phyloP scores from a whole-genome alignment of 2,888 invertebrate genomes.

The Ischnus inquisitorius region DNA sequence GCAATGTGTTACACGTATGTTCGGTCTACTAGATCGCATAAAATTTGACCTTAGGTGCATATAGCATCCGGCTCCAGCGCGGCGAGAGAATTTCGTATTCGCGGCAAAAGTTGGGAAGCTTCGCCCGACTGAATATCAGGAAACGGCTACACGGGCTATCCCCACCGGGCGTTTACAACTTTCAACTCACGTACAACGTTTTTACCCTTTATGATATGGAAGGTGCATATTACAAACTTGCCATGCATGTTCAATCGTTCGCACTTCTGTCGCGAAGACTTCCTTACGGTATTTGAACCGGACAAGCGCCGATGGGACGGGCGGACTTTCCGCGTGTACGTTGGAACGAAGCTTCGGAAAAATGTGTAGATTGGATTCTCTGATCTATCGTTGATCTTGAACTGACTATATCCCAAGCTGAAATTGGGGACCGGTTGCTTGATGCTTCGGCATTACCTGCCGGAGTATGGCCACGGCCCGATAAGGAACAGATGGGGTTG shows the following conservation, averaged over 20 bases:
- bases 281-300: not conserved
- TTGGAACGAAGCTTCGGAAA: not conserved
- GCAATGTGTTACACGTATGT: constrained; percentile 44
- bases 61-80: constrained; percentile 12
- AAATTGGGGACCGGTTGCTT: no score
- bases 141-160: constrained; percentile 1
- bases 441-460: no score
- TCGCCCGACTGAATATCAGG: constrained; percentile 23
- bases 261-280: constrained; percentile 12
- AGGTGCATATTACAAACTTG: constrained; percentile 23
- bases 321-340: not conserved
- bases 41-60: constrained; percentile 51
- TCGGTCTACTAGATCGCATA: constrained; percentile 34
- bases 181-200: constrained; percentile 36
- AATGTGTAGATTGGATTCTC: no score
- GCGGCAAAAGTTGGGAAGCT: constrained; percentile 52
- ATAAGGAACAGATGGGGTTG: no score
- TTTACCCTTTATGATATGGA: not conserved
- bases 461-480: no score
- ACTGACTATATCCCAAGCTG: no score
- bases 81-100: constrained; percentile 49
- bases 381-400: no score
- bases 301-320: no score
- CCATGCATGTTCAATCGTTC: constrained; percentile 2
- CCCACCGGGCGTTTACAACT: constrained; percentile 1